These are phyloP conservation scores for Resseliella maxima DNA, from an alignment of 2,888 invertebrate genomes.

Conservation along the genomic window DNA sequence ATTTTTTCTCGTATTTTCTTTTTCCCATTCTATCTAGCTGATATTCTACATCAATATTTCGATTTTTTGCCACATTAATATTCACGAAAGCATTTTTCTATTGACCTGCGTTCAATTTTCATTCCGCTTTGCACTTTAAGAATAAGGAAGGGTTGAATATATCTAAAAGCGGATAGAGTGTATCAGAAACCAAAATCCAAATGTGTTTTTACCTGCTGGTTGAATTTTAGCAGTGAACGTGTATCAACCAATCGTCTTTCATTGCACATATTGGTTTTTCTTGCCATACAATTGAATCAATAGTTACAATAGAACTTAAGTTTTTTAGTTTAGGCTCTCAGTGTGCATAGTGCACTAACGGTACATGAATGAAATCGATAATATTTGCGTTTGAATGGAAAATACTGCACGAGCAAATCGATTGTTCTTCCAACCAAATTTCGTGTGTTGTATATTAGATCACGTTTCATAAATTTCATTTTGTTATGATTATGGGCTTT, in stretches of 20 bases:
- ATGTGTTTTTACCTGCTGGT: conserved; percentile 6
- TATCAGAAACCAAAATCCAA: not conserved
- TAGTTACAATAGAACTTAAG: not conserved
- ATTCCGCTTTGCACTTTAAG: conserved; percentile 1
- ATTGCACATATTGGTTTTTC: conserved; percentile 48
- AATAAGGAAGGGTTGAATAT: not conserved
- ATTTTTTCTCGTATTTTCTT: not conserved
- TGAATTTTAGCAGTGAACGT: not conserved
- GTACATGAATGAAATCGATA: conserved; percentile 15
- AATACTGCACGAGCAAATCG: conserved; percentile 44
- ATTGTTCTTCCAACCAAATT: conserved; percentile 36
- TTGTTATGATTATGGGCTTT: conserved; percentile 38
- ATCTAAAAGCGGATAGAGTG: conserved; percentile 29
- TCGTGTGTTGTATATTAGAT: not conserved
- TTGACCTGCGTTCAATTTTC: conserved; percentile 45
- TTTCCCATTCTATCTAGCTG: not conserved
- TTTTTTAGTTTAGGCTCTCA: not conserved
- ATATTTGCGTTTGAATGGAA: conserved; percentile 23
- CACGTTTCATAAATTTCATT: conserved; percentile 33
- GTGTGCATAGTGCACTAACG: not conserved
- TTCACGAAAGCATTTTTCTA: conserved; percentile 34
- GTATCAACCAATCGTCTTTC: not conserved
- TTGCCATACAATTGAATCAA: not conserved
- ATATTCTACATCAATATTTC: not conserved
- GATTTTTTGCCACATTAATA: not conserved